phyloP scores from a whole-genome alignment of 2,888 invertebrate species.

The Latrodectus elegans region DNA sequence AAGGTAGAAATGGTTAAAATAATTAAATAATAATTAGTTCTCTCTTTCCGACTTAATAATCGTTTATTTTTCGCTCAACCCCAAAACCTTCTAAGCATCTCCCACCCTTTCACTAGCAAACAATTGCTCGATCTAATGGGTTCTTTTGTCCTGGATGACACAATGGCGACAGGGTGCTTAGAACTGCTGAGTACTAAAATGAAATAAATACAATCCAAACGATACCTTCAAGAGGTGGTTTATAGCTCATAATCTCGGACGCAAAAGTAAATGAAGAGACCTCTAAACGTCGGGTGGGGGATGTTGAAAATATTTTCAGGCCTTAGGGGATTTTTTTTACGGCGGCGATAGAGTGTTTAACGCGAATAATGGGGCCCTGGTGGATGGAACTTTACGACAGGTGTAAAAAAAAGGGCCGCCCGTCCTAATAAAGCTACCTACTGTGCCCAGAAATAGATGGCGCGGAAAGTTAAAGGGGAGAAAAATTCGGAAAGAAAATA shows the following conservation, averaged over 20 bases:
- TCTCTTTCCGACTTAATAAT: no score
- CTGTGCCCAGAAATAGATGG: no score
- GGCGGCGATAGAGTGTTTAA: constrained; percentile 21
- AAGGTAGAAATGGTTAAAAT: no score
- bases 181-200: background rate
- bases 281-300: background rate
- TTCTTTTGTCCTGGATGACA: constrained; percentile 37
- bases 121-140: constrained; percentile 50
- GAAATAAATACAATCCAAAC: background rate
- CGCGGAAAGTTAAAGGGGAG: no score
- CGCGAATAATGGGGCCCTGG: constrained; percentile 23
- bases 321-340: constrained; percentile 8
- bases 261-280: constrained; percentile 57
- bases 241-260: constrained; percentile 54
- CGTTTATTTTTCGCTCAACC: no score
- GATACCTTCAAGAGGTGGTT: constrained; percentile 2
- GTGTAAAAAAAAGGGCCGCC: constrained; percentile 23
- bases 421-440: no score
- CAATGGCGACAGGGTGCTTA: constrained; percentile 18
- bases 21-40: no score
- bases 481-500: no score
- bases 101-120: background rate
- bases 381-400: constrained; percentile 29
- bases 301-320: constrained; percentile 1
- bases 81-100: background rate